Base-by-base conservation (phyloP, 2,888 invertebrate species). In the Zaprionus obscuricornis region DNA sequence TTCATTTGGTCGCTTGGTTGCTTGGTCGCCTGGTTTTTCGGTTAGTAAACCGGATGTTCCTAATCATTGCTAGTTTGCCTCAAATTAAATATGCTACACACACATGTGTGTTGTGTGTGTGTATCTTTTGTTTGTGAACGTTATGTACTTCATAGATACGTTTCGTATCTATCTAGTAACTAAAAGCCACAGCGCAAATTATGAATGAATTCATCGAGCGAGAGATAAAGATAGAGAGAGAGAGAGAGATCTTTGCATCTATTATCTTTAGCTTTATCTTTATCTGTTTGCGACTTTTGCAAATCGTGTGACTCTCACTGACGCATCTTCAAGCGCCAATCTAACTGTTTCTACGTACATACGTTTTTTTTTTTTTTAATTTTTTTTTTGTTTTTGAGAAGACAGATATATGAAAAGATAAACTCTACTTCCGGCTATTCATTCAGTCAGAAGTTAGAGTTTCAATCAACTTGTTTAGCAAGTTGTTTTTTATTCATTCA, bases 41-140 rank as follows among this genome's bases (percentile, higher is more conserved):
- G 89, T 88, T 89, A 88, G 89, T 88, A 88, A 89, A 89, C 88
- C 88, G 88, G 88, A 88, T 88, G 89, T 88, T 86, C 88, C 88
- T 88, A 88, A 88, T 88, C 89, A 88, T 89, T 87, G 89, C 88
- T 89, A 88, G 89, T 89, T 89, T 89, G 88, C 87, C 78, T 89
- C 89, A 89, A 88, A 88, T 88, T 89, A 89, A 88, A 89, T 89
- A 87, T 83, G 82, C 78, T 83, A 65, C 71, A 54, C 57, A 51
- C 29, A 39, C 26, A 31, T 37, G 8, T 13, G 8, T 13, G 13
- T 13, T 29, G 24, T 22, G 5, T 14, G 1, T 42, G 65, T 83
- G 39, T 74, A 72, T 78, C 78, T 83, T 78, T 83, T 85, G 85
- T 78, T 78, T 78, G 79, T 78, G 46, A 59, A 68, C 56, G 24